These are phyloP conservation scores for Macrobrachium nipponense DNA, from an alignment of 1,140 invertebrate species.

Conservation along the genomic window DNA sequence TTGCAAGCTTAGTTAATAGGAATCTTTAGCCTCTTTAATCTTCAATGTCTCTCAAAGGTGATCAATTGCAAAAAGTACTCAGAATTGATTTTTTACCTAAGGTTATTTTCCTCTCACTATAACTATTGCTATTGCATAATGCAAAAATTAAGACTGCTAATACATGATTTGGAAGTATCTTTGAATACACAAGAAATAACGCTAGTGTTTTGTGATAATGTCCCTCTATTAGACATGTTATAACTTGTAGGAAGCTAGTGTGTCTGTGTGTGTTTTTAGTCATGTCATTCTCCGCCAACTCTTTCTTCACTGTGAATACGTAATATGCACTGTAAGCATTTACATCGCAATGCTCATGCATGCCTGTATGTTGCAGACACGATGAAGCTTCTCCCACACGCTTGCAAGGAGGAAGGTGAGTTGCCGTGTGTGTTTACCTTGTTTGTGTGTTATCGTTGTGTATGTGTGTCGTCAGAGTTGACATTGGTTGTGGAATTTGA, in stretches of 20 bases:
- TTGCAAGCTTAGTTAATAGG: too few species aligned
- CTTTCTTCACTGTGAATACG: not conserved
- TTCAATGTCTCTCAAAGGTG: too few species aligned
- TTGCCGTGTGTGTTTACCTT: slow-evolving; percentile 11
- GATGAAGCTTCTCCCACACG: slow-evolving; percentile 37
- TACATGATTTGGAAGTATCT: too few species aligned
- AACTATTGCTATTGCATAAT: too few species aligned
- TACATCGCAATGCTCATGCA: slow-evolving; percentile 45
- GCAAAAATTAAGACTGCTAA: too few species aligned
- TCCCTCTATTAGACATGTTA: not conserved
- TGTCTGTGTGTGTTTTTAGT: too few species aligned
- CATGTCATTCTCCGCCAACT: not conserved
- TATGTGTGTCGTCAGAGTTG: not conserved
- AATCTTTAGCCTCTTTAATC: too few species aligned
- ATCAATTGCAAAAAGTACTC: too few species aligned
- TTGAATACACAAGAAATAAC: too few species aligned
- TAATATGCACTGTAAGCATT: slow-evolving; percentile 20
- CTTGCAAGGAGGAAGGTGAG: slow-evolving; percentile 45
- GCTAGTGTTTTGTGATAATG: not conserved
- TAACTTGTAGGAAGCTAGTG: not conserved
- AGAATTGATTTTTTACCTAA: too few species aligned
- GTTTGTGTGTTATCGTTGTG: not conserved
- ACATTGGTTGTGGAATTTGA: too few species aligned
- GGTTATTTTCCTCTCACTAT: too few species aligned
- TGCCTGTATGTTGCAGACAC: slow-evolving; percentile 51